Percentiles rank a stretch among this genome's conserved stretches.
phyloP scores from a whole-genome alignment of 2,113 vertebrate genomes.

The Cebus imitator region DNA sequence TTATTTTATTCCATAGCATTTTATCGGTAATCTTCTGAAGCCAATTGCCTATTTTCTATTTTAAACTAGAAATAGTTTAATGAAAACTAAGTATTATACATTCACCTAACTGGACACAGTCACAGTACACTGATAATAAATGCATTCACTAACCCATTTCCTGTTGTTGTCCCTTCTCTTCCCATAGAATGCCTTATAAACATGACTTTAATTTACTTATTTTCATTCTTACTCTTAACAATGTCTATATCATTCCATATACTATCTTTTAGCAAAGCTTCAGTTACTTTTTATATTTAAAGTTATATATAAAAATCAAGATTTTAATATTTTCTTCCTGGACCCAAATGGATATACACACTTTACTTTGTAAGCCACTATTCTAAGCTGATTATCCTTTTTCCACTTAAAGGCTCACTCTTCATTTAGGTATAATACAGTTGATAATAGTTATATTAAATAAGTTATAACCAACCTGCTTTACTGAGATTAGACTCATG shows the following conservation, averaged over 20 bases:
- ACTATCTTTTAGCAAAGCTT: background rate
- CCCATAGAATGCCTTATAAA: background rate
- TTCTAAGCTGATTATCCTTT: background rate
- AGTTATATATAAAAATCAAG: background rate
- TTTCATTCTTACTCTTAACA: background rate
- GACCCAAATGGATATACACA: background rate
- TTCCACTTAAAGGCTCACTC: background rate
- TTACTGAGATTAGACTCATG: background rate
- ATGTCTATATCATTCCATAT: background rate
- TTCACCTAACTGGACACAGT: background rate
- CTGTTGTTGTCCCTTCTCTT: accelerated
- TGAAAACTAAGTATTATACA: background rate
- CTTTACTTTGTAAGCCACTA: background rate
- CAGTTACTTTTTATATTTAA: background rate
- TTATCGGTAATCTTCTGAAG: background rate
- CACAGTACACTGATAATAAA: background rate
- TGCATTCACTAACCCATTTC: background rate
- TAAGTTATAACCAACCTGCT: background rate
- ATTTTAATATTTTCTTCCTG: background rate
- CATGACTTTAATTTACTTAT: background rate
- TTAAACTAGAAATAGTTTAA: background rate
- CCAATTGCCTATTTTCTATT: background rate
- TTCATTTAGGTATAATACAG: background rate
- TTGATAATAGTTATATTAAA: background rate
- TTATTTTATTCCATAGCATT: background rate